Percentiles rank a stretch among this genome's conserved stretches.
These are phyloP conservation scores for Andricus curvator DNA, from an alignment of 2,888 invertebrate species.

Conservation along the genomic window DNA sequence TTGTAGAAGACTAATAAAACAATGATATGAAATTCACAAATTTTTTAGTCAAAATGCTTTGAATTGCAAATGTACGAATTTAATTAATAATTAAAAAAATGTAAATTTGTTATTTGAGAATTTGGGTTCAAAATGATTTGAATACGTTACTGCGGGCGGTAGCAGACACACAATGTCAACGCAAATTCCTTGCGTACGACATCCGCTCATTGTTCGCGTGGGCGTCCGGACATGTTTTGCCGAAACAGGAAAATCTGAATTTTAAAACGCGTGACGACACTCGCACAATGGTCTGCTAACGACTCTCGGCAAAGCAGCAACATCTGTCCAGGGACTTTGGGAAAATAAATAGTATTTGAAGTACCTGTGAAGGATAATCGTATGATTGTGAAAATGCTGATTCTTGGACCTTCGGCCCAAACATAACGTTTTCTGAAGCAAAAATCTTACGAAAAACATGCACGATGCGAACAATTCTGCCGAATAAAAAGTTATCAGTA, in stretches of 20 bases:
- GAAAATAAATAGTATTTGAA: constrained; percentile 23
- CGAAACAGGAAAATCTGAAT: constrained; percentile 42
- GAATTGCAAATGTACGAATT: not conserved
- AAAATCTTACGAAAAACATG: not conserved
- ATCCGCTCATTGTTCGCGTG: constrained; percentile 40
- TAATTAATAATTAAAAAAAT: not conserved
- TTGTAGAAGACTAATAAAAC: not conserved
- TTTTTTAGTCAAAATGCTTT: not conserved
- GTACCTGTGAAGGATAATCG: constrained; percentile 18
- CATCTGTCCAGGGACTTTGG: constrained; percentile 28
- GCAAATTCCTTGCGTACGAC: constrained; percentile 40
- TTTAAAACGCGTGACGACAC: constrained; percentile 39
- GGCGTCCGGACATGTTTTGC: constrained; percentile 41
- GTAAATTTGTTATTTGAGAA: not conserved
- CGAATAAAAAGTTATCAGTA: too few relatives aligned
- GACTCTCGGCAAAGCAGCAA: constrained; percentile 20
- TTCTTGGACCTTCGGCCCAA: not conserved
- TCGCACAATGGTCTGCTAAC: constrained; percentile 31
- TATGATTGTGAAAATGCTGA: not conserved
- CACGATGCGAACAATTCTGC: too few relatives aligned
- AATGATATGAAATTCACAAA: not conserved
- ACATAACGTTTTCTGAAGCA: not conserved
- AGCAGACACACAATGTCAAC: constrained; percentile 22
- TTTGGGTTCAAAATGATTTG: not conserved
- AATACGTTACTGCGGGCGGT: constrained; percentile 25